A percentile compares a stretch with the other conserved stretches of the same genome.
Evolutionary conservation across 2,797 vertebrate genomes (phyloP).

Genomic region (Onychomys leucogaster): DNA sequence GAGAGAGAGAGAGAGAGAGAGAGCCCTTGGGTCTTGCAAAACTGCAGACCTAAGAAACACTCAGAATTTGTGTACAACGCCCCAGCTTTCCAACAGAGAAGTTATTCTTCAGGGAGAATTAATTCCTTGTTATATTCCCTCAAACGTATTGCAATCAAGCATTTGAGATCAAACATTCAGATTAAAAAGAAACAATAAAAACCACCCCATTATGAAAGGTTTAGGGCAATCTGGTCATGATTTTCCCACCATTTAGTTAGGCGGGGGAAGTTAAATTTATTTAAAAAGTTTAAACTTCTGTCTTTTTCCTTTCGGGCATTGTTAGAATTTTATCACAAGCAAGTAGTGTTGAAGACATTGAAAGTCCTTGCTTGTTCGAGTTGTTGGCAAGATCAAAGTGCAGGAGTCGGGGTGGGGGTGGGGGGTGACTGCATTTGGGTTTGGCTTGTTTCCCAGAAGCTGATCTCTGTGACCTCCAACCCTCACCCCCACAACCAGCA

Average conservation of each 20-base stretch:
- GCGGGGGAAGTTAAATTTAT: not conserved
- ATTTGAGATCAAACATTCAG: not conserved
- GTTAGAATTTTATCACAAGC: not conserved
- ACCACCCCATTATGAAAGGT: not conserved
- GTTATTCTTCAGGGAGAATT: not conserved
- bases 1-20: not conserved
- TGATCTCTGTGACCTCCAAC: not conserved
- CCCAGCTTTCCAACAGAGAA: not conserved
- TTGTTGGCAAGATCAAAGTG: not conserved
- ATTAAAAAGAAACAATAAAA: slow-evolving; percentile 33
- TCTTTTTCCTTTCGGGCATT: not conserved
- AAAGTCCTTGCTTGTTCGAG: not conserved
- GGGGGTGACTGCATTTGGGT: not conserved
- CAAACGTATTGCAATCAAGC: not conserved
- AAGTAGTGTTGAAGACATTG: not conserved
- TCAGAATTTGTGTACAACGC: not conserved
- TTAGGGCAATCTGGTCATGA: not conserved
- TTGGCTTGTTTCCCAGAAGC: not conserved
- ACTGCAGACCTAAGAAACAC: not conserved
- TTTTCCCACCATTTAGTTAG: slow-evolving; percentile 15
- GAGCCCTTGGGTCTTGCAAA: not conserved
- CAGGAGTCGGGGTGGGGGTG: not conserved
- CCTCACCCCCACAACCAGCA: not conserved
- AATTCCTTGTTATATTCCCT: not conserved
- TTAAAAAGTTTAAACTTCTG: not conserved